A percentile compares a stretch with the other conserved stretches of the same genome.
Evolutionary conservation across 2,113 vertebrate genomes (phyloP).

Genomic region (Daboia siamensis): DNA sequence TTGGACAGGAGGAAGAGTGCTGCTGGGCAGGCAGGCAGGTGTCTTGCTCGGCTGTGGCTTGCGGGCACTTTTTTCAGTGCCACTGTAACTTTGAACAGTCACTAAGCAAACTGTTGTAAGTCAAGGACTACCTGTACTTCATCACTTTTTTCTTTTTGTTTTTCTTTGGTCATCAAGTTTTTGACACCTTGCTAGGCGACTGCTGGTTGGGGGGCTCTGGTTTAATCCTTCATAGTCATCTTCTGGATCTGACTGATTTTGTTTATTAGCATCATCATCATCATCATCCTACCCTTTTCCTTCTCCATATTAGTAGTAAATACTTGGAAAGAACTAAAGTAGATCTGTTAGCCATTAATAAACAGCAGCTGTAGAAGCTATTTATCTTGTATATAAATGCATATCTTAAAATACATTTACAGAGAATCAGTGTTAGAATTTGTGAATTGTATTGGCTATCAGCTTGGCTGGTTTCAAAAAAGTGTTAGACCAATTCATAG

Average conservation of each 20-base stretch:
- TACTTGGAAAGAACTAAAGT: constrained; percentile 3
- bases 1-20: too few species aligned
- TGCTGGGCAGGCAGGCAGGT: too few species aligned
- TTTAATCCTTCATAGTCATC: not conserved
- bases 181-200: too few species aligned
- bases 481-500: not conserved
- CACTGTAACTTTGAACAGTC: too few species aligned
- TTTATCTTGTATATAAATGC: not conserved
- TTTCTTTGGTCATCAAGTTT: too few species aligned
- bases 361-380: not conserved
- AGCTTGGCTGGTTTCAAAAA: not conserved
- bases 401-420: not conserved
- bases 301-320: not conserved
- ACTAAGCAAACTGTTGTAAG: too few species aligned
- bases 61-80: too few species aligned
- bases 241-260: not conserved
- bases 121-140: too few species aligned
- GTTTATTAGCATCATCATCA: not conserved
- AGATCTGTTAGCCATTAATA: not conserved
- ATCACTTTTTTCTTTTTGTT: too few species aligned
- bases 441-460: not conserved
- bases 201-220: too few species aligned
- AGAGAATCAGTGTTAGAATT: not conserved
- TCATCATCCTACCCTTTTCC: not conserved
- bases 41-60: too few species aligned